phyloP scores from a whole-genome alignment of 2,113 vertebrate genomes.

The Aegotheles bennettii region DNA sequence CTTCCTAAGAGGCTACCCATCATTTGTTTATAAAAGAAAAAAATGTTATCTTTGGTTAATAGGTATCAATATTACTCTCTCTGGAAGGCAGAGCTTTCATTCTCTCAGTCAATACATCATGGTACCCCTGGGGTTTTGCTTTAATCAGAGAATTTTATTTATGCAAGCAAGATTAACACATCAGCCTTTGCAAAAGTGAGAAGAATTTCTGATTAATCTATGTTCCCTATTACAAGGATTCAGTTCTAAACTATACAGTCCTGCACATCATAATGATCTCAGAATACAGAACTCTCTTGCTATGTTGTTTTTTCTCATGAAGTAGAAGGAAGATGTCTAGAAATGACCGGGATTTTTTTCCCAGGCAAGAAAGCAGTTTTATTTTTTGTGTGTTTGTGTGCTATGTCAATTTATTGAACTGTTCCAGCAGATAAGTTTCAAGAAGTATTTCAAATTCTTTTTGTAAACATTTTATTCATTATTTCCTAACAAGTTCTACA shows the following conservation, averaged over 20 bases:
- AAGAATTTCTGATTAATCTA: background rate
- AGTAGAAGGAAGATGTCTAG: background rate
- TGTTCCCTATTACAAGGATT: background rate
- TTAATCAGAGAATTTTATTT: background rate
- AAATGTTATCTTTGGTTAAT: background rate
- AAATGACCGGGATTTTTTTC: background rate
- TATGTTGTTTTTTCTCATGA: background rate
- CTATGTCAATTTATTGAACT: background rate
- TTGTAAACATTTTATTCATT: background rate
- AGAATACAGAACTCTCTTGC: background rate
- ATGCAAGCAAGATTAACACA: background rate
- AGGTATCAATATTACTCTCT: background rate
- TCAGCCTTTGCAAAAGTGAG: background rate
- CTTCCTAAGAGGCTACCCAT: background rate
- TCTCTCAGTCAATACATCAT: background rate
- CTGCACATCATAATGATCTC: background rate
- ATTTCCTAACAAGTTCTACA: background rate
- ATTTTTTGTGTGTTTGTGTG: background rate
- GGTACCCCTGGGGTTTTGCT: background rate
- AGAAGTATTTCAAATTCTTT: background rate
- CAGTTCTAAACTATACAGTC: background rate
- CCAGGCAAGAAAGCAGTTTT: background rate
- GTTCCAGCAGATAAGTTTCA: background rate
- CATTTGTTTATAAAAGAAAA: background rate
- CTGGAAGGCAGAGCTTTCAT: background rate